Evolutionary conservation across 2,888 invertebrate genomes (phyloP), one percentile per base, ranked within the genome.

Genomic region (Panorpa germanica): DNA sequence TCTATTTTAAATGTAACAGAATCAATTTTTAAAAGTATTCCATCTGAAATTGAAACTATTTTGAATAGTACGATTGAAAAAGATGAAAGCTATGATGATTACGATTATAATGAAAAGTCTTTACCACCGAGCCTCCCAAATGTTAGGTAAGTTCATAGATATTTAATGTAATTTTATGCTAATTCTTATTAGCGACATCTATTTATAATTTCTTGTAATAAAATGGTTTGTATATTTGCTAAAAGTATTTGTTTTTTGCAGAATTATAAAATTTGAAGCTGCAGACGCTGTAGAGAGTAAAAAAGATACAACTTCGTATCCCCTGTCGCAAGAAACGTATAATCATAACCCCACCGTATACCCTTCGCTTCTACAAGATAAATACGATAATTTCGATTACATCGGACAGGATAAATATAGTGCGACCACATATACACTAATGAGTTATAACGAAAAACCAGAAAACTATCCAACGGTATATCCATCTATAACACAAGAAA

Each of bases 51-150:
- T 32, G 61, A 46, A 55, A 64, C 51, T 39, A 53, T 55, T 28
- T 40, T 60, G 32, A 62, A 63, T 40, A 57, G 55, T 27, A 58
- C 57, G 18, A 61, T 55, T 35, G 63, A 57, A 43, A 67, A 61
- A 41, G 62, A 58, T 2, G 65, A 66, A 38, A 63, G 61, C 30
- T 65, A 67, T 38, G 67, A 69, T 38, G 70, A 73, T 40, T 73
- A 70, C 42, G 76, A 76, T 44, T 76, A 75, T 43, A 63, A 59
- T 29, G 67, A 70, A 38, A 70, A 72, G 1, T 73, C 77, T 1
- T 47, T 82, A 32, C 82, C 81, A 3, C 82, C 82, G n/a, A 80
- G 80, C 7, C 49, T 82, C 32, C 82, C 82, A 1, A 82, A 82
- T 52, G 57, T 82, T 28, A 82, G 82, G 48, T n/a, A n/a, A n/a